A percentile compares a stretch with the other conserved stretches of the same genome.
Conservation (phyloP, 2,888 invertebrate genomes). For the Tryphoninae sp. region DNA sequence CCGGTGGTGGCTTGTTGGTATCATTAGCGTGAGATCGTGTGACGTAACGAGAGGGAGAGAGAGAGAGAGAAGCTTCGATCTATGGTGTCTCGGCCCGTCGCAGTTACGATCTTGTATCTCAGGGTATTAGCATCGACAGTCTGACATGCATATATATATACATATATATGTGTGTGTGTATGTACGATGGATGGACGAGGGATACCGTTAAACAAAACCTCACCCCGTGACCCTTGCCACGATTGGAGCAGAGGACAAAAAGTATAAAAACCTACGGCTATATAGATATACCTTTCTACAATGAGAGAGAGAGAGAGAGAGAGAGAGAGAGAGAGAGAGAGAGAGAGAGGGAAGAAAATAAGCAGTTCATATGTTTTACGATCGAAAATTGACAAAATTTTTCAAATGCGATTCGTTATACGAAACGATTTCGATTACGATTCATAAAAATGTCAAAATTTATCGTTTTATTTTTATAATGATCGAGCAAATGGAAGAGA, state of each 20-base stretch:
- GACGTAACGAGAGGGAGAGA: conserved; percentile 75
- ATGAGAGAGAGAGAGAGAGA: neutral
- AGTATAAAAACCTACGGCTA: neutral
- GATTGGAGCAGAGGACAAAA: conserved; percentile 41
- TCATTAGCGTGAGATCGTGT: conserved; percentile 80
- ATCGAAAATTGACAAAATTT: conserved; percentile 11
- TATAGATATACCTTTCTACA: too few species aligned
- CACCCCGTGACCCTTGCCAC: conserved; percentile 77
- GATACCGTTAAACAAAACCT: conserved; percentile 80
- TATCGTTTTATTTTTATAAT: neutral
- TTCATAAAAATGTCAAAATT: conserved; percentile 1
- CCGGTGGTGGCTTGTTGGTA: conserved; percentile 76
- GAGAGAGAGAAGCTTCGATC: conserved; percentile 69
- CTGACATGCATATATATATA: conserved; percentile 25
- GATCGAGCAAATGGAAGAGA: neutral
- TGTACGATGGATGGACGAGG: conserved; percentile 66
- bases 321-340: neutral
- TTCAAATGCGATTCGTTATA: too few species aligned
- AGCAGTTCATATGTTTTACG: neutral
- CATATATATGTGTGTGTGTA: conserved; percentile 18
- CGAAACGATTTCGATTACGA: too few species aligned
- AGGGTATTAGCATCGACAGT: conserved; percentile 77
- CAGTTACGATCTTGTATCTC: conserved; percentile 76
- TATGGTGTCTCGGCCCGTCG: conserved; percentile 72
- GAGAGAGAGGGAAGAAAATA: neutral